Evolutionary conservation across 1,140 invertebrate genomes (phyloP).

Genomic region (Euschistus heros): DNA sequence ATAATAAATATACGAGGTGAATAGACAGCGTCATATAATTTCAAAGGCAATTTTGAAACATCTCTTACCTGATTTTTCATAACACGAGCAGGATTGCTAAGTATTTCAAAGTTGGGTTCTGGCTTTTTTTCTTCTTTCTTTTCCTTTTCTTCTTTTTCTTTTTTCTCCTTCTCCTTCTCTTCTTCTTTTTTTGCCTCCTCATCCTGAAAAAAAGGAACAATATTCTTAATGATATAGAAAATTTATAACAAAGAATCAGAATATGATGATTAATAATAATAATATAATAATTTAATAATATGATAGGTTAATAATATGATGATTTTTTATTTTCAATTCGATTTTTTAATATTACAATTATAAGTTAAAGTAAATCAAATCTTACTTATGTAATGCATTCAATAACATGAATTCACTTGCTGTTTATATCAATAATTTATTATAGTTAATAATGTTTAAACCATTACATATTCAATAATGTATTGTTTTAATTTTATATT

Average conservation of each 20-base stretch:
- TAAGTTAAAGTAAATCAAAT: too few relatives aligned
- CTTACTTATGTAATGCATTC: too few relatives aligned
- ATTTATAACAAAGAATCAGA: neutral
- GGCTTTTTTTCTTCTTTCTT: constrained; percentile 56
- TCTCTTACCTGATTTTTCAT: constrained; percentile 68
- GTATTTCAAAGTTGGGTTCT: constrained; percentile 81
- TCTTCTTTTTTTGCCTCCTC: constrained; percentile 39
- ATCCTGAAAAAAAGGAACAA: constrained; percentile 23
- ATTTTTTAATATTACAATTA: too few relatives aligned
- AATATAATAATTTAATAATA: neutral
- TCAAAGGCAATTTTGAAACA: too few relatives aligned
- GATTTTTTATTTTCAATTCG: too few relatives aligned
- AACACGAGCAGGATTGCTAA: constrained; percentile 87
- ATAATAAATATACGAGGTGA: neutral
- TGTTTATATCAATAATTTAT: too few relatives aligned
- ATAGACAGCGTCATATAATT: neutral
- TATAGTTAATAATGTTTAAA: too few relatives aligned
- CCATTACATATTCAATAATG: neutral
- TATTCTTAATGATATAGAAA: neutral
- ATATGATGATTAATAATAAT: neutral
- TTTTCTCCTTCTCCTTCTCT: constrained; percentile 40
- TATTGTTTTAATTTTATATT: neutral
- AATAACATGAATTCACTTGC: too few relatives aligned
- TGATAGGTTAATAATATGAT: too few relatives aligned
- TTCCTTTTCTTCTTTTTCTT: constrained; percentile 51